Evolutionary conservation across 2,113 vertebrate species (phyloP).

Genomic region (Nymphicus hollandicus): DNA sequence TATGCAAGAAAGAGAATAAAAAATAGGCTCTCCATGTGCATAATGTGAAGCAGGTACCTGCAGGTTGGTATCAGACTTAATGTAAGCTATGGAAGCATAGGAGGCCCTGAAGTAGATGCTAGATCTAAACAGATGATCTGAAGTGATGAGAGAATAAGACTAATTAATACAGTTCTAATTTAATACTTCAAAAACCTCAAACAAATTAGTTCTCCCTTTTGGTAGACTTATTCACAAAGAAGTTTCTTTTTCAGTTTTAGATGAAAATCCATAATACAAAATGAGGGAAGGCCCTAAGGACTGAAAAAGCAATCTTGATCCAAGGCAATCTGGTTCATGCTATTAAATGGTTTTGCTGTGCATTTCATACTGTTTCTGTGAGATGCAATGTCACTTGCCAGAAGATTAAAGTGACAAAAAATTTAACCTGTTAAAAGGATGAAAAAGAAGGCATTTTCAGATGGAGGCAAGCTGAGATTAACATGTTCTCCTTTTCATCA

Average conservation of each 20-base stretch:
- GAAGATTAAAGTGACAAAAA: slow-evolving; percentile 15
- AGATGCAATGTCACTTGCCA: neutral
- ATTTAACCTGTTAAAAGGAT: neutral
- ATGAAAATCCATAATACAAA: neutral
- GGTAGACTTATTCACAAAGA: neutral
- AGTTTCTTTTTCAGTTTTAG: neutral
- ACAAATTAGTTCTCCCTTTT: neutral
- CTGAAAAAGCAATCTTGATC: neutral
- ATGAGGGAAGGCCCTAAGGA: neutral
- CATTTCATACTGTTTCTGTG: neutral
- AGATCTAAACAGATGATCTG: neutral
- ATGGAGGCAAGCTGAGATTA: neutral
- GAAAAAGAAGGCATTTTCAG: neutral
- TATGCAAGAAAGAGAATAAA: neutral
- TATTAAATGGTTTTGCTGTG: neutral
- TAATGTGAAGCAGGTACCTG: neutral
- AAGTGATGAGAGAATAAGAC: neutral
- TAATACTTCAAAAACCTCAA: neutral
- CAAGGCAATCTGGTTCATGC: neutral
- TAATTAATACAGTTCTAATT: neutral
- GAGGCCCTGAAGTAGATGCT: neutral
- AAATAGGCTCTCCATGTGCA: neutral
- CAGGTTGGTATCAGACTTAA: neutral
- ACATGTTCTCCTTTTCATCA: neutral
- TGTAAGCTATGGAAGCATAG: neutral